These are phyloP conservation scores for Phorcus lineatus DNA, from an alignment of 2,888 invertebrate genomes.

Conservation along the genomic window DNA sequence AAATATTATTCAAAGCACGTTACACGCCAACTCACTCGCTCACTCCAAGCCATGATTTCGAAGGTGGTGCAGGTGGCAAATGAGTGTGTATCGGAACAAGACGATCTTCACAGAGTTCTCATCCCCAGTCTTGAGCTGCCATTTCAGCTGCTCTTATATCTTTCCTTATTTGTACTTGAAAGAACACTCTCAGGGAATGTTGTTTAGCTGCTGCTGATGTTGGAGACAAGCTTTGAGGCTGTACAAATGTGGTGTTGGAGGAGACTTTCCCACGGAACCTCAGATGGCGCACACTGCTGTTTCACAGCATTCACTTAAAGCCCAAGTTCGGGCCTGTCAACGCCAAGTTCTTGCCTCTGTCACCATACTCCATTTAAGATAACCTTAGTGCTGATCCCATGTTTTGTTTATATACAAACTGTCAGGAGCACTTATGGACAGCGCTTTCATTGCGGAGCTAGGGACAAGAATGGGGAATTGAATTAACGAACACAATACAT, in stretches of 20 bases:
- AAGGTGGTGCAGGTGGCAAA: constrained; percentile 39
- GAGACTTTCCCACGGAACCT: constrained; percentile 40
- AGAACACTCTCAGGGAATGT: constrained; percentile 45
- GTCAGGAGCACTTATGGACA: too few relatives aligned
- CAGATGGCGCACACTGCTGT: constrained; percentile 34
- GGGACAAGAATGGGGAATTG: too few relatives aligned
- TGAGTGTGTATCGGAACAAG: constrained; percentile 36
- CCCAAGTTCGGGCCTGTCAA: too few relatives aligned
- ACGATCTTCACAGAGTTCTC: constrained; percentile 19
- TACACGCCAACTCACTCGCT: too few relatives aligned
- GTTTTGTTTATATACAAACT: too few relatives aligned
- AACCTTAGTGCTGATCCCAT: too few relatives aligned
- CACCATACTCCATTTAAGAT: too few relatives aligned
- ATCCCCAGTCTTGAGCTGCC: constrained; percentile 44
- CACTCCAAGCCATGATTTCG: constrained; percentile 36
- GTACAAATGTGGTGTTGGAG: constrained; percentile 35
- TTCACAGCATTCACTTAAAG: too few relatives aligned
- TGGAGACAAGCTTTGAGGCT: constrained; percentile 47
- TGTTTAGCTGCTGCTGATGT: constrained; percentile 46
- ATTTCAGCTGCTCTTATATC: constrained; percentile 2
- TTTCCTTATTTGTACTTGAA: constrained; percentile 47
- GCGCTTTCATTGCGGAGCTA: too few relatives aligned
- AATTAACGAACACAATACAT: too few relatives aligned
- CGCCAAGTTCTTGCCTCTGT: too few relatives aligned
- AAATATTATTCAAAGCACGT: too few relatives aligned